These are phyloP conservation scores for Erythrolamprus reginae DNA, from an alignment of 2,113 vertebrate genomes.

Conservation along the genomic window DNA sequence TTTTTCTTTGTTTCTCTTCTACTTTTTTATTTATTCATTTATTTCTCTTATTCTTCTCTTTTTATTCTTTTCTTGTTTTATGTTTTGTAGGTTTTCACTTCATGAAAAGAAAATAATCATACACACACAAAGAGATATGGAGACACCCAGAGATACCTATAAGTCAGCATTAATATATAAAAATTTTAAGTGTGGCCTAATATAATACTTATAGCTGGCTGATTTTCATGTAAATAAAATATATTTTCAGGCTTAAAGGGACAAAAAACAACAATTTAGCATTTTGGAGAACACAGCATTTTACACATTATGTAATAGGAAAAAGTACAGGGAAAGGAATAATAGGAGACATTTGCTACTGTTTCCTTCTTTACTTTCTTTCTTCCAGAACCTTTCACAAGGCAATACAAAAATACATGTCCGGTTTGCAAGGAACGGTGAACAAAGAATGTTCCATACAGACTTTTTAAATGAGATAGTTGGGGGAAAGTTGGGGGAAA, in stretches of 20 bases:
- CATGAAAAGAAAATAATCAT: not conserved
- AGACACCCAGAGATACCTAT: not conserved
- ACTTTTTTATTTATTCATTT: not conserved
- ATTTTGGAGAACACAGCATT: not conserved
- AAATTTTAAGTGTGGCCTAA: no score
- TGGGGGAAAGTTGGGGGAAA: no score
- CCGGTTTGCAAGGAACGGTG: not conserved
- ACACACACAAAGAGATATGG: not conserved
- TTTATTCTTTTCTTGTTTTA: not conserved
- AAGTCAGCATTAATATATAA: not conserved
- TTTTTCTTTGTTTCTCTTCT: not conserved
- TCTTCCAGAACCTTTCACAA: not conserved
- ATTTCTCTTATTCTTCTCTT: not conserved
- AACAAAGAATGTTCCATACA: not conserved
- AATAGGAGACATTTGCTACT: not conserved
- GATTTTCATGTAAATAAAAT: constrained; percentile 25
- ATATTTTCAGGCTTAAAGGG: not conserved
- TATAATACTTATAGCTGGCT: not conserved
- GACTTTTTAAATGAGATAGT: not conserved
- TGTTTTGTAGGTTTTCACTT: not conserved
- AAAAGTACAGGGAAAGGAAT: not conserved
- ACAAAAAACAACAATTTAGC: not conserved
- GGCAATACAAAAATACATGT: not conserved
- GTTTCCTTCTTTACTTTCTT: not conserved
- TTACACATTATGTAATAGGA: not conserved